Evolutionary conservation across 1,140 invertebrate species (phyloP).

Genomic region (Drosophila sturtevanti): DNA sequence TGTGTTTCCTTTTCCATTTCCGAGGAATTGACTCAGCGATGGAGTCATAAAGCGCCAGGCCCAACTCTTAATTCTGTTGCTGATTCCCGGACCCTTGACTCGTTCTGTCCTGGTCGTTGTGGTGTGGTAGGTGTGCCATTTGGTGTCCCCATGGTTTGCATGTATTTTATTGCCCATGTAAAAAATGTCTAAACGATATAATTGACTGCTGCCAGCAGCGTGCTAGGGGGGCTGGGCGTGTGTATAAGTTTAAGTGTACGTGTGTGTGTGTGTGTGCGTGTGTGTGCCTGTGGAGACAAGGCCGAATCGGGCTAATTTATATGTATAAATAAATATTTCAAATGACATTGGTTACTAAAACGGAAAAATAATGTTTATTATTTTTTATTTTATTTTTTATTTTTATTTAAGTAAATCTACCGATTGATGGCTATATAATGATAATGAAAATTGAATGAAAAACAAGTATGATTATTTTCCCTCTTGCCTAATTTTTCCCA

Average conservation of each 20-base stretch:
- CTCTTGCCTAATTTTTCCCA: no score
- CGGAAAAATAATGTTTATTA: conserved; percentile 30
- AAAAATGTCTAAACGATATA: conserved; percentile 73
- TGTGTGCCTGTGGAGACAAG: conserved; percentile 20
- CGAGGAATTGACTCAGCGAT: conserved; percentile 39
- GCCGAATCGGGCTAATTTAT: conserved; percentile 59
- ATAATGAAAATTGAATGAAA: conserved; percentile 29
- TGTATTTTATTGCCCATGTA: conserved; percentile 71
- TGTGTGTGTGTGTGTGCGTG: conserved; percentile 1
- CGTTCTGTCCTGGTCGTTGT: background rate
- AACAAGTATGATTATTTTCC: background rate
- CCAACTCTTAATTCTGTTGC: conserved; percentile 21
- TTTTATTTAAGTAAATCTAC: background rate
- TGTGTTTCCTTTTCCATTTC: background rate
- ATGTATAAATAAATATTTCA: conserved; percentile 29
- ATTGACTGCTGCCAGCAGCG: conserved; percentile 65
- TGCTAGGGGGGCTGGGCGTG: conserved; percentile 16
- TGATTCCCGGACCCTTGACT: conserved; percentile 2
- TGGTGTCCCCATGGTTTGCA: conserved; percentile 34
- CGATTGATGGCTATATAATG: conserved; percentile 40
- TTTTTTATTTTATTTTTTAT: no score
- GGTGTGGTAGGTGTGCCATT: conserved; percentile 41
- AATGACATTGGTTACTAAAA: conserved; percentile 31
- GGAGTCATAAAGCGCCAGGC: conserved; percentile 58
- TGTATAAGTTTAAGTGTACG: conserved; percentile 7